Percentiles rank a stretch among this genome's conserved stretches.
phyloP scores from a whole-genome alignment of 1,140 invertebrate species.

The Centruroides sculpturatus region DNA sequence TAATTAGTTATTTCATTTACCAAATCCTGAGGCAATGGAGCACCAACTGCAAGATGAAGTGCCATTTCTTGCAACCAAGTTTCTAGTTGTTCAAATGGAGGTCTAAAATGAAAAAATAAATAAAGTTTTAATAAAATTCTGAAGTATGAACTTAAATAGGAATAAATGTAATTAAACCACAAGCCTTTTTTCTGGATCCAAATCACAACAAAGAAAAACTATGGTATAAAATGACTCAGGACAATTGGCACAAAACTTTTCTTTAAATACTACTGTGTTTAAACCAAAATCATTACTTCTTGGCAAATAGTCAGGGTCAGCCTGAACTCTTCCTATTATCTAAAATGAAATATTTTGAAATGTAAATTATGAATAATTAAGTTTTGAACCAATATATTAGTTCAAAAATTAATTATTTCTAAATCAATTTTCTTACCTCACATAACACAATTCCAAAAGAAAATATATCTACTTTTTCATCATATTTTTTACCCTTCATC shows the following conservation, averaged over 20 bases:
- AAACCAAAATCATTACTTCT: conserved; percentile 78
- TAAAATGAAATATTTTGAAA: conserved; percentile 30
- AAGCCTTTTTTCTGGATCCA: conserved; percentile 34
- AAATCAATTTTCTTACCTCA: conserved; percentile 47
- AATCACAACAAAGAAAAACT: conserved; percentile 32
- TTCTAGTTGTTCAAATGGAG: conserved; percentile 71
- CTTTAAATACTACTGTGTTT: conserved; percentile 68
- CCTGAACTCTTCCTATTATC: conserved; percentile 83
- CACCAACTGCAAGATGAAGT: conserved; percentile 49
- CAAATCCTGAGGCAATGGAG: conserved; percentile 45
- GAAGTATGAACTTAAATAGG: not conserved
- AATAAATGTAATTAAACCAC: not conserved
- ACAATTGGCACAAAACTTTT: conserved; percentile 74
- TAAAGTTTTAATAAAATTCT: not conserved
- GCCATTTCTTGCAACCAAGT: conserved; percentile 62
- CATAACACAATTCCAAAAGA: conserved; percentile 92
- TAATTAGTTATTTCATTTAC: conserved; percentile 61
- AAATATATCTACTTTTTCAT: conserved; percentile 94
- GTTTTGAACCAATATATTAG: not conserved
- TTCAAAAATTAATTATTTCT: not conserved
- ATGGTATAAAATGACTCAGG: conserved; percentile 74
- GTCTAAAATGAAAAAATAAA: conserved; percentile 33
- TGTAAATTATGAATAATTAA: not conserved
- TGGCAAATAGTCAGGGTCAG: conserved; percentile 82
- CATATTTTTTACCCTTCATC: conserved; percentile 90